Percentiles rank a stretch among this genome's conserved stretches.
Evolutionary conservation across 2,888 invertebrate genomes (phyloP).

Genomic region (Protonemura montana): DNA sequence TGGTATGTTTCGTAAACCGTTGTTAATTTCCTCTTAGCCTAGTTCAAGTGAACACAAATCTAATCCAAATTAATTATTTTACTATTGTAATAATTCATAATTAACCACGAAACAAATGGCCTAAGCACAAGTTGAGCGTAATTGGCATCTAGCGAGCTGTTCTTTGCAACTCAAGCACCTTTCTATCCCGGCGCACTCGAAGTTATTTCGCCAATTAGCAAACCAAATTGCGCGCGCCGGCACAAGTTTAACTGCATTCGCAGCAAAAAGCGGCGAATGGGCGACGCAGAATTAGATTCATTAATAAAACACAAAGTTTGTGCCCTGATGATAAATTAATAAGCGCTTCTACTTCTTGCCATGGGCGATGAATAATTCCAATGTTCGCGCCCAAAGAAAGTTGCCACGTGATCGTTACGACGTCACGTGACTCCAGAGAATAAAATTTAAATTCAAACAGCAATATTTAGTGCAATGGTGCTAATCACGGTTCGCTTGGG

Average conservation of each 20-base stretch:
- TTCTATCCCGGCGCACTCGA: neutral
- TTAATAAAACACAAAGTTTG: neutral
- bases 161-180: neutral
- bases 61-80: neutral
- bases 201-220: neutral
- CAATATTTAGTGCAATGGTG: neutral
- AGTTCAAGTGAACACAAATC: neutral
- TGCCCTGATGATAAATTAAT: neutral
- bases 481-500: too few relatives aligned
- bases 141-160: neutral
- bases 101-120: neutral
- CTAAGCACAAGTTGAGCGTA: neutral
- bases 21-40: neutral
- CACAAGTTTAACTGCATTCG: neutral
- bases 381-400: neutral
- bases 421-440: neutral
- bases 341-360: neutral
- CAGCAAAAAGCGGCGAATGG: neutral
- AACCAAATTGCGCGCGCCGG: neutral
- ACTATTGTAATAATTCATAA: neutral
- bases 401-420: neutral
- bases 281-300: neutral
- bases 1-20: neutral
- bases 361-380: neutral
- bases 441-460: neutral